Evolutionary conservation across 2,797 vertebrate species (phyloP).

Genomic region (Parauchenoglanis punctatus): DNA sequence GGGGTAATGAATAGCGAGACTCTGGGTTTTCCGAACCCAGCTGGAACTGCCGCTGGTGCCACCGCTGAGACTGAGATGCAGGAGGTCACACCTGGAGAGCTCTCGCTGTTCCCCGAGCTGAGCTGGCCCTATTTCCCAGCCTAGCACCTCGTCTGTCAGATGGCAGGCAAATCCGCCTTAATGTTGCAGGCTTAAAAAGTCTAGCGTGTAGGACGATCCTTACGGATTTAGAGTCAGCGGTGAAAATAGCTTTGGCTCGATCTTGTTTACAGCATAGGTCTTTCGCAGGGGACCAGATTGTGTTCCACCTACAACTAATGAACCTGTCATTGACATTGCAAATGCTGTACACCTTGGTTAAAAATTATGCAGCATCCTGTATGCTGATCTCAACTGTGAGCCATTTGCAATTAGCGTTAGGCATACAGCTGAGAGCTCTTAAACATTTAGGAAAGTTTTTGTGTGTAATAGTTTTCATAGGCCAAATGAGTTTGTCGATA

Average conservation of each 20-base stretch:
- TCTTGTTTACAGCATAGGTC: conserved; percentile 35
- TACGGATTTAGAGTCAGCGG: conserved; percentile 55
- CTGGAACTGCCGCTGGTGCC: conserved; percentile 19
- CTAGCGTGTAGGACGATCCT: conserved; percentile 57
- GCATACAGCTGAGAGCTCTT: background rate
- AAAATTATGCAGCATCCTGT: conserved; percentile 15
- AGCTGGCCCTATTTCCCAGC: conserved; percentile 53
- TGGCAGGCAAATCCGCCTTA: conserved; percentile 65
- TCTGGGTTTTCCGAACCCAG: conserved; percentile 19
- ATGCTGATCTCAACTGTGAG: background rate
- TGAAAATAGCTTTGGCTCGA: conserved; percentile 42
- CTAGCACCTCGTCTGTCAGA: conserved; percentile 58
- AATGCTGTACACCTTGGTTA: background rate
- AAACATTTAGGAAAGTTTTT: background rate
- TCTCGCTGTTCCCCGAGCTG: conserved; percentile 35
- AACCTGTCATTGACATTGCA: conserved; percentile 19
- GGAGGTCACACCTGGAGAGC: conserved; percentile 51
- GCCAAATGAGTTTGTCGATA: background rate
- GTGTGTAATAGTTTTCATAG: background rate
- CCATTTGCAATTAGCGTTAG: background rate
- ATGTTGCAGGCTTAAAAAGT: conserved; percentile 59
- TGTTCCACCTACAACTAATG: conserved; percentile 2
- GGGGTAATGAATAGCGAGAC: conserved; percentile 2
- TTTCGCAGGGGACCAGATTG: conserved; percentile 17
- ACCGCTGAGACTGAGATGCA: conserved; percentile 30